Percentiles rank a stretch among this genome's conserved stretches.
These are phyloP conservation scores for Amorpha juglandis DNA, from an alignment of 2,888 invertebrate genomes.

Conservation along the genomic window DNA sequence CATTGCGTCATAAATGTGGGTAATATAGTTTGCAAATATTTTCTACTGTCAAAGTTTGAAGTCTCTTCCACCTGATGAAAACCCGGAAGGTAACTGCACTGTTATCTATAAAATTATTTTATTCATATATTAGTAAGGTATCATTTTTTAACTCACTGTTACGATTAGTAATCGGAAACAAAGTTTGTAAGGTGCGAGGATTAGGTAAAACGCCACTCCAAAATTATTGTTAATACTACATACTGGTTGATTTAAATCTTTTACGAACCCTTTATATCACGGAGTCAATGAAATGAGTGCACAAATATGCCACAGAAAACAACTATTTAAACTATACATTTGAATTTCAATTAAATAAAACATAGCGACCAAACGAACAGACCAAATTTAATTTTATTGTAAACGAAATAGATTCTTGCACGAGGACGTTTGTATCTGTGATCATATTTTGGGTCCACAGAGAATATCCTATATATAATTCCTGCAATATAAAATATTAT, in stretches of 20 bases:
- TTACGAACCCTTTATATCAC: constrained; percentile 49
- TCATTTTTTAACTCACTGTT: constrained; percentile 45
- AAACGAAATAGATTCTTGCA: not conserved
- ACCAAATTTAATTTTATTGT: not conserved
- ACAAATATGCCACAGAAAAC: constrained; percentile 56
- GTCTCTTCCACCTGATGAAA: constrained; percentile 47
- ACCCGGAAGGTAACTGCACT: constrained; percentile 52
- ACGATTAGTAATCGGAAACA: constrained; percentile 44
- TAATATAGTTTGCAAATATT: constrained; percentile 24
- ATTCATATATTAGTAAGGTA: constrained; percentile 53
- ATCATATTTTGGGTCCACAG: not conserved
- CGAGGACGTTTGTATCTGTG: not conserved
- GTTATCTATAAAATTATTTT: constrained; percentile 61
- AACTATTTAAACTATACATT: constrained; percentile 37
- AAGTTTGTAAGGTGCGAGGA: constrained; percentile 45
- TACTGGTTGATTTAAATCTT: constrained; percentile 37
- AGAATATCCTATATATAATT: not conserved
- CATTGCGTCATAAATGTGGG: constrained; percentile 26
- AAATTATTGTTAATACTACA: constrained; percentile 42
- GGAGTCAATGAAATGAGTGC: constrained; percentile 55
- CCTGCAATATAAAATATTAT: constrained; percentile 16
- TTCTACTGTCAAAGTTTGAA: constrained; percentile 37
- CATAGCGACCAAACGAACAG: constrained; percentile 48
- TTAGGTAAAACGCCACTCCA: constrained; percentile 55
- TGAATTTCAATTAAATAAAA: constrained; percentile 39